Percentiles rank a stretch among this genome's conserved stretches.
Evolutionary conservation across 1,140 invertebrate species (phyloP).

Genomic region (Choristoneura fumiferana): DNA sequence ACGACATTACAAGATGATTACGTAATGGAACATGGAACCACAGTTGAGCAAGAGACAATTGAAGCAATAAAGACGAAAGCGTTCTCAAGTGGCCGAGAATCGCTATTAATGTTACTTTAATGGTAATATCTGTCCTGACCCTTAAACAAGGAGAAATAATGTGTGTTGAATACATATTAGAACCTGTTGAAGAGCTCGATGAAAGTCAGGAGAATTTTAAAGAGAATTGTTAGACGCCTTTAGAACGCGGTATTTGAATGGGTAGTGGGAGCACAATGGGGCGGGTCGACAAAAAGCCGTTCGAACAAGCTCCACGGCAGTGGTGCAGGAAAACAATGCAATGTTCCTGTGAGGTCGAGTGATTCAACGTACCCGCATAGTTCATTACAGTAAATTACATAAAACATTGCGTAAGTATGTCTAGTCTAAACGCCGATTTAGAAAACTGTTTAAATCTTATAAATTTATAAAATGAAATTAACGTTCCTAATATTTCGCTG

Average conservation of each 20-base stretch:
- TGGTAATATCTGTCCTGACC: conserved; percentile 21
- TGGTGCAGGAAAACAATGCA: conserved; percentile 56
- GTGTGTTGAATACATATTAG: conserved; percentile 13
- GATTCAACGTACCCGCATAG: conserved; percentile 55
- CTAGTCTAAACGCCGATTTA: neutral
- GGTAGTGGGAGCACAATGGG: conserved; percentile 53
- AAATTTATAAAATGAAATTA: neutral
- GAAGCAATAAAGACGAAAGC: conserved; percentile 61
- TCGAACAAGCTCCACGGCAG: conserved; percentile 50
- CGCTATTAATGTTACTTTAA: conserved; percentile 58
- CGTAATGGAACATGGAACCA: conserved; percentile 45
- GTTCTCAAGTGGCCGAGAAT: conserved; percentile 47
- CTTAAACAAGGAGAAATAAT: too few relatives aligned
- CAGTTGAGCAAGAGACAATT: conserved; percentile 64
- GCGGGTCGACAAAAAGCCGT: conserved; percentile 53
- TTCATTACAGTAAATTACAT: conserved; percentile 32
- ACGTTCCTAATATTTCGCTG: too few relatives aligned
- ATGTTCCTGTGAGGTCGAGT: conserved; percentile 58
- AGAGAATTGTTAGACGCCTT: conserved; percentile 46
- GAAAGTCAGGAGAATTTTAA: conserved; percentile 46
- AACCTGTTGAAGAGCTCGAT: conserved; percentile 17
- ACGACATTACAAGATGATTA: conserved; percentile 50
- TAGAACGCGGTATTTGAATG: conserved; percentile 51
- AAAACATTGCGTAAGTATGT: conserved; percentile 22
- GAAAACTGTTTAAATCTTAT: neutral